Base-by-base conservation (phyloP, 2,797 vertebrate species). In the Poecilia picta region DNA sequence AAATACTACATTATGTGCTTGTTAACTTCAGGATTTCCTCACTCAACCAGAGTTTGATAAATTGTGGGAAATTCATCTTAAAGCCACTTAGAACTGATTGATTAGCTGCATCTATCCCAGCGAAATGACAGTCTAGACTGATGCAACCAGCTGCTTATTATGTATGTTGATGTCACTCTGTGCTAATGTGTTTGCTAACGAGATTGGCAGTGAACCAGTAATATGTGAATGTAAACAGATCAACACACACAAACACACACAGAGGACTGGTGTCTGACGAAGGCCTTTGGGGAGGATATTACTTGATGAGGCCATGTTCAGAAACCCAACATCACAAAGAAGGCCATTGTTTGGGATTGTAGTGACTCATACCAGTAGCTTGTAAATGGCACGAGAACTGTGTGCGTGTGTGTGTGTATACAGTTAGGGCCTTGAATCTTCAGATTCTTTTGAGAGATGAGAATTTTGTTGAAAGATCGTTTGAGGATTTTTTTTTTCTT, bases 141-240 rank as follows among this genome's bases (percentile, higher is more conserved):
- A 92, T 92, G 89, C 89, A 89, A 89, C 84, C 89, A 92, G 91
- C 89, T 89, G 90, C 86, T 91, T 92, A 86, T 91, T 89, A 92
- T 92, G 88, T 84, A 88, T 85, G 87, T 88, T 85, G 89, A 91
- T 91, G 91, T 91, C 89, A 92, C 89, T 75, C 81, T 28, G 81
- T 87, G 89, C 85, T 93, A 92, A 92, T 93, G 89, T 93, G 90
- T 91, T 91, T 91, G 86, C 91, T 93, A 92, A 93, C 87, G 83
- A 91, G 91, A 92, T 89, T 93, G 93, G 92, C 92, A 83, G 81
- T 8, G 41, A 87, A 91, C 88, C 92, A 92, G 91, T 88, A 89
- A 90, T 89, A 90, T 86, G 83, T 84, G 90, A 87, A 90, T 83
- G 88, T 86, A 91, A 93, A 92, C 87, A 92, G 39, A 92, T 45